Percentiles rank a stretch among this genome's conserved stretches.
Conservation (phyloP, 1,140 invertebrate species). For the Drosophila ficusphila region DNA sequence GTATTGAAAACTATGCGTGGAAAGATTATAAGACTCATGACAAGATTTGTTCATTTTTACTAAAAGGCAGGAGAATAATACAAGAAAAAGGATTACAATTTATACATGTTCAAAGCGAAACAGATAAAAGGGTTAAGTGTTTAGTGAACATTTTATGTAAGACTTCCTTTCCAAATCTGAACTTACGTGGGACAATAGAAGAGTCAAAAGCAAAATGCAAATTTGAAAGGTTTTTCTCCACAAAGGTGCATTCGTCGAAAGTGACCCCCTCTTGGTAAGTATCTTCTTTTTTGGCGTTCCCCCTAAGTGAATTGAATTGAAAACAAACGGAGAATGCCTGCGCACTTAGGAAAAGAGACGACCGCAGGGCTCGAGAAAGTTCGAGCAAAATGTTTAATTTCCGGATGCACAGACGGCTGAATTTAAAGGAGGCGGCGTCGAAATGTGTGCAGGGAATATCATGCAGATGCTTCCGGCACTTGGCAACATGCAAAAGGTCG, state of each 20-base stretch:
- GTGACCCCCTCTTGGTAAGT: not conserved
- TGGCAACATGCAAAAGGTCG: slow-evolving; percentile 47
- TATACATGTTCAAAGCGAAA: not conserved
- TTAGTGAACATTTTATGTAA: not conserved
- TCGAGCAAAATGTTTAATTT: slow-evolving; percentile 39
- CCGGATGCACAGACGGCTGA: slow-evolving; percentile 44
- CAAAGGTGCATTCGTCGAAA: slow-evolving; percentile 11
- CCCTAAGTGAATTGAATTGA: slow-evolving; percentile 35
- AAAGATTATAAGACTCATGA: not conserved
- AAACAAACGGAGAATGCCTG: slow-evolving; percentile 27
- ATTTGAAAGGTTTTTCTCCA: slow-evolving; percentile 14
- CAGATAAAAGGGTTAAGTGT: not conserved
- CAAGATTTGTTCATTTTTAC: not conserved
- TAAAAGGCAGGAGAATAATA: not conserved
- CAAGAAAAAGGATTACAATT: not conserved
- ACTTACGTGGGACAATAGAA: not conserved
- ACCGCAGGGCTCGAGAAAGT: slow-evolving; percentile 30
- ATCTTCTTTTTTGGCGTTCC: slow-evolving; percentile 1
- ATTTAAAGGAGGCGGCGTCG: slow-evolving; percentile 22
- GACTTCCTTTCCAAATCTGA: not conserved
- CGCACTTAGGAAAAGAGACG: slow-evolving; percentile 32
- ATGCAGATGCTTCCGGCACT: slow-evolving; percentile 54
- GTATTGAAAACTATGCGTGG: not conserved
- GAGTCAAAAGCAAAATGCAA: slow-evolving; percentile 18
- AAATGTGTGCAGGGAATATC: slow-evolving; percentile 52